phyloP scores from a whole-genome alignment of 2,797 vertebrate genomes.

The Gallinago nigripennis region DNA sequence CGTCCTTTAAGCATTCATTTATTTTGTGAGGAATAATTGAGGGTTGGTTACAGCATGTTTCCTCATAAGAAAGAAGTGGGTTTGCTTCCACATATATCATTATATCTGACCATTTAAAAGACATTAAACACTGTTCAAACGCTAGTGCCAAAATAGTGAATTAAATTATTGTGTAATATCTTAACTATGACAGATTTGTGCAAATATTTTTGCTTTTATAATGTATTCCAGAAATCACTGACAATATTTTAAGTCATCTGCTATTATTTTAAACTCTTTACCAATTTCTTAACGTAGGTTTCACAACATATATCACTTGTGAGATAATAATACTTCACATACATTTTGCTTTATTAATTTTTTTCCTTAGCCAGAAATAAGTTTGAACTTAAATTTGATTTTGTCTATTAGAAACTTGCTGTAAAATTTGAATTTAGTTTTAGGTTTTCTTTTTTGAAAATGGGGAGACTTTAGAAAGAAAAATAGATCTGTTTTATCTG shows the following conservation, averaged over 20 bases:
- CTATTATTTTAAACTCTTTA: conserved; percentile 16
- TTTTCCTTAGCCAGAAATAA: not conserved
- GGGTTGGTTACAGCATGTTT: conserved; percentile 36
- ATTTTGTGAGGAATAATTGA: conserved; percentile 64
- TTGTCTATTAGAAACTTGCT: not conserved
- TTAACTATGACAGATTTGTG: conserved; percentile 35
- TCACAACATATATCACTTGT: not conserved
- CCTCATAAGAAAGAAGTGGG: conserved; percentile 26
- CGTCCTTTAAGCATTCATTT: conserved; percentile 75
- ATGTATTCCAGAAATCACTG: not conserved
- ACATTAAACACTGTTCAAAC: conserved; percentile 69
- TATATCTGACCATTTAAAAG: conserved; percentile 52
- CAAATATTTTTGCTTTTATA: conserved; percentile 17
- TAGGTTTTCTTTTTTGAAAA: not conserved
- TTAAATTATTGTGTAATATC: conserved; percentile 29
- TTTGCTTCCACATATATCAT: conserved; percentile 35
- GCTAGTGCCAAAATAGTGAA: conserved; percentile 38
- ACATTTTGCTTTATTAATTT: not conserved
- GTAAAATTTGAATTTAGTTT: not conserved
- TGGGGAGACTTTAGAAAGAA: not conserved
- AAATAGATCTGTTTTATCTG: not conserved
- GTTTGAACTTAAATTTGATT: not conserved
- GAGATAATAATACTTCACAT: not conserved
- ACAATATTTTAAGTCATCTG: not conserved
- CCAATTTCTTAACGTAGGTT: not conserved